phyloP scores from a whole-genome alignment of 1,140 invertebrate genomes.

The Pseudoatta argentina region DNA sequence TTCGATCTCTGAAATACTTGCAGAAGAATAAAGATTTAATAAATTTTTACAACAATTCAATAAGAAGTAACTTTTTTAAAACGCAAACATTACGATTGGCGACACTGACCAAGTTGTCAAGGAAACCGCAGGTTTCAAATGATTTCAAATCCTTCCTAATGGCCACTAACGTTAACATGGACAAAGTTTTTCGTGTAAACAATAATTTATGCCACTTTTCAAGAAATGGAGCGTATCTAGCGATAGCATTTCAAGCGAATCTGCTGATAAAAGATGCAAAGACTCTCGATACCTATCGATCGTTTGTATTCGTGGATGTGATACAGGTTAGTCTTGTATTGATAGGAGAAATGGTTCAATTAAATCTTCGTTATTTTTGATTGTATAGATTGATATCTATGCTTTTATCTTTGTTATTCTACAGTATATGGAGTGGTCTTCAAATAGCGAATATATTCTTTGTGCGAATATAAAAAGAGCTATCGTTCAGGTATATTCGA shows the following conservation, averaged over 20 bases:
- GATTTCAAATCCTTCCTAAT: background rate
- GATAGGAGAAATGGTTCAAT: conserved; percentile 26
- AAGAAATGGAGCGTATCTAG: conserved; percentile 80
- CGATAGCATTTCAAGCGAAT: conserved; percentile 79
- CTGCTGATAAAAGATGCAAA: conserved; percentile 77
- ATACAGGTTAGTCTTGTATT: conserved; percentile 82
- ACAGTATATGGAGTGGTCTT: conserved; percentile 83
- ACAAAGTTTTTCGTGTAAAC: conserved; percentile 73
- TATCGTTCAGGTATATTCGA: conserved; percentile 81
- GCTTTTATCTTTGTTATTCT: conserved; percentile 61
- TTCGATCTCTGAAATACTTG: no score
- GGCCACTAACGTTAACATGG: conserved; percentile 18
- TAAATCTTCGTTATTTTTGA: conserved; percentile 27
- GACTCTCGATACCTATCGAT: conserved; percentile 72
- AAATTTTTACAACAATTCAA: background rate
- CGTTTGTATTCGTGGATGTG: conserved; percentile 78
- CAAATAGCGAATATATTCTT: conserved; percentile 80
- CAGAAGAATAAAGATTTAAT: background rate
- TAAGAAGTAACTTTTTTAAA: background rate
- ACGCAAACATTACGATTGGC: conserved; percentile 12
- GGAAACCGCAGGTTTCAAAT: conserved; percentile 9
- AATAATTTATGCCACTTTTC: conserved; percentile 84
- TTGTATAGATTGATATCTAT: background rate
- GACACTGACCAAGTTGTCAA: background rate
- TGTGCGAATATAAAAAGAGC: conserved; percentile 81